phyloP scores from a whole-genome alignment of 2,888 invertebrate species.

The Teleiodes luculella region DNA sequence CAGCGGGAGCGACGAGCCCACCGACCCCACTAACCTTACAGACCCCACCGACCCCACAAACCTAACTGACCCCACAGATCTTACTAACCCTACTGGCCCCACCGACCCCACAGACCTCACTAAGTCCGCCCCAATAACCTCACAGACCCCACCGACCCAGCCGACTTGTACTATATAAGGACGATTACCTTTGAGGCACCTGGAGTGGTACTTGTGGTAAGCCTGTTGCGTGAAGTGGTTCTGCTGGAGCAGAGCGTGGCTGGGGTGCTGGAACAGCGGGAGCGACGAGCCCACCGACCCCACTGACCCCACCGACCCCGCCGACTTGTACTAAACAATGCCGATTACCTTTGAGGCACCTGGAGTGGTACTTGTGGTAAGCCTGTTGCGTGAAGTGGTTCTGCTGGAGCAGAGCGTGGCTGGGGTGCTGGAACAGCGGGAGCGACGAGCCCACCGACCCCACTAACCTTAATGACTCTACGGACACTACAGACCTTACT shows the following conservation, averaged over 20 bases:
- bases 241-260: conserved; percentile 94
- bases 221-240: conserved; percentile 99
- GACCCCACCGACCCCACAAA: not conserved
- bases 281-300: conserved; percentile 89
- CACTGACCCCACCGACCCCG: conserved; percentile 62
- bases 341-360: conserved; percentile 80
- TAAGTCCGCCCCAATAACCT: conserved; percentile 76
- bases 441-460: conserved; percentile 89
- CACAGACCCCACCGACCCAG: conserved; percentile 62
- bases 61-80: too few species aligned
- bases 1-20: too few species aligned
- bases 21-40: too few species aligned
- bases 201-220: conserved; percentile 96
- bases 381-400: conserved; percentile 99
- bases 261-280: conserved; percentile 97
- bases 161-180: too few species aligned
- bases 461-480: too few species aligned
- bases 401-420: conserved; percentile 94
- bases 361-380: conserved; percentile 96
- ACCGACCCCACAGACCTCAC: too few species aligned
- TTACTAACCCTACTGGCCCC: conserved; percentile 80
- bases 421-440: conserved; percentile 97
- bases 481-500: too few species aligned
- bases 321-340: too few species aligned
- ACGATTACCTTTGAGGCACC: conserved; percentile 80